Base-by-base conservation (phyloP, 1,140 invertebrate genomes). In the Zaprionus inermis region DNA sequence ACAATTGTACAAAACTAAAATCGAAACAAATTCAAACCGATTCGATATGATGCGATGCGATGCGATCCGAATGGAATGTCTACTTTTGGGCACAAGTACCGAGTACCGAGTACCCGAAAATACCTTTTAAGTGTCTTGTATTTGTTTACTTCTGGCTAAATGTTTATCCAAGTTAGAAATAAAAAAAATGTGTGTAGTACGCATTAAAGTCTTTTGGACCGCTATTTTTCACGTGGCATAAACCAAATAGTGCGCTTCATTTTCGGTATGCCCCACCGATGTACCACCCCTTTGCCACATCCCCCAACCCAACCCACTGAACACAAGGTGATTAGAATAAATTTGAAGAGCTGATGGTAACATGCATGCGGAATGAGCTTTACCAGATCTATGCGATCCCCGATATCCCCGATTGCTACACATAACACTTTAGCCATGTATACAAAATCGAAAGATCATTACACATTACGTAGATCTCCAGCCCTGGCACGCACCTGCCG, bases 91-190 rank as follows among this genome's bases (percentile, higher is more conserved):
- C 83, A 70, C 76, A 86, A 82, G 83, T 76, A 76, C 79, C 82
- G 78, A 86, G 24, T 28, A 28, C 24, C 24, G 24, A 28, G 79
- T 79, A 86, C 71, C 71, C 82, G 78, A 79, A 84, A 86, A 86
- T 88, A 81, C 83, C 83, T 86, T 79, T 86, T 86, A 86, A 86
- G 82, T 86, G 83, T 79, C 79, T 82, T 86, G 72, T 88, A 86
- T 86, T 86, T 86, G 82, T 86, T 86, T 86, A 86, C 83, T 88
- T 86, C 83, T 70, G 68, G 75, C 83, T 82, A 88, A 86, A 86
- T 86, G 83, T 86, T 86, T 86, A 86, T 66, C 82, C 79, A 82
- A 88, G 76, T 82, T 86, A 61, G 76, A 79, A 73, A 85, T 79
- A 82, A 86, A 88, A 88, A 85, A 81, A 72, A 78, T 52, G 24